Evolutionary conservation across 2,888 invertebrate species (phyloP), one percentile per base, ranked within the genome.

Genomic region (Dynastes hyllus): DNA sequence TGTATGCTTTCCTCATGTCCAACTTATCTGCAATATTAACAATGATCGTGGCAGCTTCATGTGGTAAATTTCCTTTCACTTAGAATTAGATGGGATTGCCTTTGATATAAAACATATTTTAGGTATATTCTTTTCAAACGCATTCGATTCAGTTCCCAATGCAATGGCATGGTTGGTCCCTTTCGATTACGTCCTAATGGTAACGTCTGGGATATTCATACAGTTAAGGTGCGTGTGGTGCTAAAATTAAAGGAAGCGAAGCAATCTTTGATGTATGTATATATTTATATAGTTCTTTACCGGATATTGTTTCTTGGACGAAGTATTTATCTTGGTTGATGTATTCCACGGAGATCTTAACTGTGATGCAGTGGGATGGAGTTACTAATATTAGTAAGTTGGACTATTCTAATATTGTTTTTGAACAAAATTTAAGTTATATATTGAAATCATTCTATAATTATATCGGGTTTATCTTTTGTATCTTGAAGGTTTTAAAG

Each of bases 161-260:
- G 95, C 96, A 0, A 95, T 96, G 91, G 94, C 95, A 0, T 96
- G 95, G 87, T 90, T 97, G 75, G 95, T 97, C 81, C 96, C 97
- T 0, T 94, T 97, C 85, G 96, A 97, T 89, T 96, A 95, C 85
- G 90, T 95, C 9, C 91, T 96, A 78, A 96, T 97, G 95, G 93
- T 96, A 83, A 96, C 96, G 1, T 96, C 96, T 75, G 97, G 97
- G 32, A 91, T 96, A 58, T 96, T 97, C 86, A 91, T 96, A 69
- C 95, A 94, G 89, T 90, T 97, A 81, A 94, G 94, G 96, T 96
- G 90, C 9, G 22, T 11, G 2, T 1, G 11, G 2, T 11, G 8
- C 8, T 45, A 11, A 45, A 45, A 45, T 11, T 8, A 11, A 45
- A 45, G 45, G 11, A 11, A 45, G 45, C 9, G 2, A 8, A 45